Evolutionary conservation across 2,113 vertebrate genomes (phyloP).

Genomic region (Bos indicus): DNA sequence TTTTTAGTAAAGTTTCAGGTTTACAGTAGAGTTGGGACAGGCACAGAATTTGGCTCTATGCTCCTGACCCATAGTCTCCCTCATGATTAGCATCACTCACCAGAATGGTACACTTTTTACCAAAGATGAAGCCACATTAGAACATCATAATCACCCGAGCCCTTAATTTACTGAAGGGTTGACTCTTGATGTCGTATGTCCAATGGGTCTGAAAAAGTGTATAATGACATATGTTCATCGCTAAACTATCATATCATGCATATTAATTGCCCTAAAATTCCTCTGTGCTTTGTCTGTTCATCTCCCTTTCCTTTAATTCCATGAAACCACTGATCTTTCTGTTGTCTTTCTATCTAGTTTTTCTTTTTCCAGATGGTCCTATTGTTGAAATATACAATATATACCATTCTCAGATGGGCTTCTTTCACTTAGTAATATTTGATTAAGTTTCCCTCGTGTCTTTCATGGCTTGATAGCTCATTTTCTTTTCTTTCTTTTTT

Average conservation of each 20-base stretch:
- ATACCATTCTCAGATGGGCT: background rate
- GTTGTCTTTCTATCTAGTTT: background rate
- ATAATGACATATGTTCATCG: background rate
- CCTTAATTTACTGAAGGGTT: background rate
- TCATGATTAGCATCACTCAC: background rate
- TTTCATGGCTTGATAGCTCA: background rate
- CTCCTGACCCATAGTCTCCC: background rate
- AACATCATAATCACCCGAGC: background rate
- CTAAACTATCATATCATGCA: background rate
- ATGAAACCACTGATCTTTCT: background rate
- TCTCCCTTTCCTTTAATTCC: background rate
- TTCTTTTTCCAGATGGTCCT: background rate
- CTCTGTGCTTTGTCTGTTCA: background rate
- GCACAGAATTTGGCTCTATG: background rate
- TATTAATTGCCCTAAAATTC: background rate
- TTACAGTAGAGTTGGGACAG: background rate
- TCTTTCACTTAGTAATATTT: background rate
- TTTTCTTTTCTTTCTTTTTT: background rate
- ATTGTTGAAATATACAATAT: background rate
- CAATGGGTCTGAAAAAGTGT: background rate
- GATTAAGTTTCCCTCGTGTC: background rate
- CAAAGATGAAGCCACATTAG: background rate
- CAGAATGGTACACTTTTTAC: background rate
- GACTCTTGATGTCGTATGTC: background rate
- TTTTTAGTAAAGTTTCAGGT: background rate